Conservation (phyloP, 2,113 vertebrate genomes). For the Acrocephalus kingi region DNA sequence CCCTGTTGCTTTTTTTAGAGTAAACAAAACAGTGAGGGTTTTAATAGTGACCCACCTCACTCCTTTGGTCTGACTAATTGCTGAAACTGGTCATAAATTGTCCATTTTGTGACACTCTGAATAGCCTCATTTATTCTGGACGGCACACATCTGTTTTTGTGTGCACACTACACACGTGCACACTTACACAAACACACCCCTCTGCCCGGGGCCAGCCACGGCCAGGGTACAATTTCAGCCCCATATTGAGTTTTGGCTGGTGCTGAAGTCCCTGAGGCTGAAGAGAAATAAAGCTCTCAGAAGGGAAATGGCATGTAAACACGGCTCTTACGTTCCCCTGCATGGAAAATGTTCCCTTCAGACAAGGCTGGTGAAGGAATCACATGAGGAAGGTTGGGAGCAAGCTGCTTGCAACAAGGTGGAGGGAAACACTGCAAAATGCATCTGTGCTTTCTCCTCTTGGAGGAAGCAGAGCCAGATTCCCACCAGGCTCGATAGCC, state of each 20-base stretch:
- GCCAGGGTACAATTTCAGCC: constrained; percentile 53
- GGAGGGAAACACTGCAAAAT: neutral
- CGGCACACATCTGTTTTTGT: constrained; percentile 59
- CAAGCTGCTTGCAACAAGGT: neutral
- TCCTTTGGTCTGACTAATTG: constrained; percentile 57
- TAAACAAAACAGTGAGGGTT: constrained; percentile 47
- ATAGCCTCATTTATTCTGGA: constrained; percentile 61
- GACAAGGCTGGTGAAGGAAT: neutral
- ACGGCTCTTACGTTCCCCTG: neutral
- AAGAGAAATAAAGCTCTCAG: constrained; percentile 52
- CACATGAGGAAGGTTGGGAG: neutral
- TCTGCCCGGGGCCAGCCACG: neutral
- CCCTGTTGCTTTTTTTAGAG: constrained; percentile 36
- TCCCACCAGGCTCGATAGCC: neutral
- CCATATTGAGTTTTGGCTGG: constrained; percentile 60
- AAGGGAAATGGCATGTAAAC: constrained; percentile 48
- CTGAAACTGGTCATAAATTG: constrained; percentile 59
- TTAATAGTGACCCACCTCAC: constrained; percentile 41
- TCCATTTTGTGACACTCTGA: constrained; percentile 53
- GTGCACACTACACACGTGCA: neutral
- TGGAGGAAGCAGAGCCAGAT: neutral
- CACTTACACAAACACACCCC: constrained; percentile 20
- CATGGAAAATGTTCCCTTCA: constrained; percentile 18
- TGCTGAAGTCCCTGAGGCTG: constrained; percentile 23
- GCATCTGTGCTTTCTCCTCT: neutral